Conservation (phyloP, 2,113 vertebrate genomes). For the Columbina picui region DNA sequence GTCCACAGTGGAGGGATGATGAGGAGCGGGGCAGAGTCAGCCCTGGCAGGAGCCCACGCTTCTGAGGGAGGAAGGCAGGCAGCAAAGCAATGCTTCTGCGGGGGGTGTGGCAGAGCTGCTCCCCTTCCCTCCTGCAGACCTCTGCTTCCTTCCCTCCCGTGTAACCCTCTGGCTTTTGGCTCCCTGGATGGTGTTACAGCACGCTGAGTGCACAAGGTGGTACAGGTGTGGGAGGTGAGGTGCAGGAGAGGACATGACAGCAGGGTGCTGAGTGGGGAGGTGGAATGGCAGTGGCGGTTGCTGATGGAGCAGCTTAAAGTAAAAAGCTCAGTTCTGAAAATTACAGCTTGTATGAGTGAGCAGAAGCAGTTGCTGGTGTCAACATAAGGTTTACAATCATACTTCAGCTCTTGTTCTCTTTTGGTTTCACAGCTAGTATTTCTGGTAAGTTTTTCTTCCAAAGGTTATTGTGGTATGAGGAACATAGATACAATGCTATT, state of each 20-base stretch:
- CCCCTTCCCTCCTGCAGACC: background rate
- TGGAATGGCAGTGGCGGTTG: background rate
- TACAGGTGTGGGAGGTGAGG: background rate
- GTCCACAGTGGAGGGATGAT: too few species aligned
- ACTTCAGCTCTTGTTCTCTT: background rate
- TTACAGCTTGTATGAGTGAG: rapidly evolving
- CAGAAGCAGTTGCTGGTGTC: background rate
- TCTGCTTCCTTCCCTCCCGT: rapidly evolving
- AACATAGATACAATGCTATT: background rate
- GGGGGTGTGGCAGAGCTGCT: background rate
- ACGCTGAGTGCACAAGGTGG: rapidly evolving
- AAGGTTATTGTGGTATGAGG: background rate
- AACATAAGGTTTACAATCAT: background rate
- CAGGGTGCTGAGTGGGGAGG: background rate
- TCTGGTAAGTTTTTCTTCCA: background rate
- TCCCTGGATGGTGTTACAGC: background rate
- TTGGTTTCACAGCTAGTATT: background rate
- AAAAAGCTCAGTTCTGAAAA: background rate
- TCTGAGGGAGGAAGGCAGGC: background rate
- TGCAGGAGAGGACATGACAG: rapidly evolving
- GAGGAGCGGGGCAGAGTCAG: background rate
- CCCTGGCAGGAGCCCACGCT: rapidly evolving
- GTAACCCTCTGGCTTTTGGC: background rate
- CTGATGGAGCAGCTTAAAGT: background rate
- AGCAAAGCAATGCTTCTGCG: background rate